phyloP scores from a whole-genome alignment of 1,140 invertebrate species.

The Drosophila miranda region DNA sequence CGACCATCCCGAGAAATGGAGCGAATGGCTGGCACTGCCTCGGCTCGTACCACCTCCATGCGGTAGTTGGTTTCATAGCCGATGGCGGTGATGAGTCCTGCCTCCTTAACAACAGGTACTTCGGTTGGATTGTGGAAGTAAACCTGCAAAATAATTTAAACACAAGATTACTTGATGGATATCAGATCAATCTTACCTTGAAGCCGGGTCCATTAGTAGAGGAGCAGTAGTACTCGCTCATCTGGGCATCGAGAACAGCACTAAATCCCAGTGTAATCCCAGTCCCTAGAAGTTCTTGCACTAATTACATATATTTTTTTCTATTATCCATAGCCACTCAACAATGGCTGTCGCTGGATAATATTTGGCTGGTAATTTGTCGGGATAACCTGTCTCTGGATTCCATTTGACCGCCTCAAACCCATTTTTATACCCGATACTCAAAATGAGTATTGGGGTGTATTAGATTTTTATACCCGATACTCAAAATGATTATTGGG shows the following conservation, averaged over 20 bases:
- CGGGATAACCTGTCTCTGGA: slow-evolving; percentile 87
- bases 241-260: slow-evolving; percentile 87
- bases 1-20: slow-evolving; percentile 85
- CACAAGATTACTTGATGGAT: neutral
- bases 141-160: slow-evolving; percentile 32
- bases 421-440: too few relatives aligned
- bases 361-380: slow-evolving; percentile 83
- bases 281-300: slow-evolving; percentile 82
- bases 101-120: slow-evolving; percentile 88
- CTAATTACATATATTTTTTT: too few relatives aligned
- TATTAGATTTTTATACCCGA: too few relatives aligned
- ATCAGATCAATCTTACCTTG: slow-evolving; percentile 84
- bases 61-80: slow-evolving; percentile 87
- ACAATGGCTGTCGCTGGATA: slow-evolving; percentile 85
- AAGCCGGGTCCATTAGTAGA: slow-evolving; percentile 90
- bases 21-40: slow-evolving; percentile 84
- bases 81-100: slow-evolving; percentile 86
- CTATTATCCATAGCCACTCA: slow-evolving; percentile 4
- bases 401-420: slow-evolving; percentile 86
- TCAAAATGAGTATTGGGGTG: too few relatives aligned
- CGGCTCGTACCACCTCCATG: slow-evolving; percentile 86
- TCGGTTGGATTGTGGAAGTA: slow-evolving; percentile 89
- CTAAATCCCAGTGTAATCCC: slow-evolving; percentile 88
- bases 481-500: too few relatives aligned
- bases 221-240: slow-evolving; percentile 90